A percentile compares a stretch with the other conserved stretches of the same genome.
phyloP scores from a whole-genome alignment of 2,797 vertebrate species.

The Carduelis carduelis region DNA sequence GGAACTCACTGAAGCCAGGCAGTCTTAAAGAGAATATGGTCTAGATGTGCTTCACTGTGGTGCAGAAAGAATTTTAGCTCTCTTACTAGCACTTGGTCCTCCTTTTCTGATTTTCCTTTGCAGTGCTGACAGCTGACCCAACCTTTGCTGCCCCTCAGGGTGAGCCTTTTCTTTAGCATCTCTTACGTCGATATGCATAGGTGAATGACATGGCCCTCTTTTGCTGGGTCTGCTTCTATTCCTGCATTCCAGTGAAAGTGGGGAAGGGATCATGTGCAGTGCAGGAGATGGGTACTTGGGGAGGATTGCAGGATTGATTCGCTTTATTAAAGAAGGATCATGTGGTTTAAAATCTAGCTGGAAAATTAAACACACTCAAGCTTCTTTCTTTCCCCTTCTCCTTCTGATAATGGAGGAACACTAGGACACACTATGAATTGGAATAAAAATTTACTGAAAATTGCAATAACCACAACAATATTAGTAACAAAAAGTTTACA shows the following conservation, averaged over 20 bases:
- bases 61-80: neutral
- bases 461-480: neutral
- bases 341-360: neutral
- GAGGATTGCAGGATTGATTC: neutral
- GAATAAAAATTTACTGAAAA: neutral
- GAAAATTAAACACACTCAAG: neutral
- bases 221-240: neutral
- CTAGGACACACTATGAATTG: neutral
- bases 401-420: neutral
- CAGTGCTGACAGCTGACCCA: neutral
- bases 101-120: neutral
- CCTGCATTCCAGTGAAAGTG: neutral
- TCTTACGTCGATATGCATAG: neutral
- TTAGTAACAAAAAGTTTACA: neutral
- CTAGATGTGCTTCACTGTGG: neutral
- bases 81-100: neutral
- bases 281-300: neutral
- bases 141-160: neutral
- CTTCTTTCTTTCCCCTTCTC: neutral
- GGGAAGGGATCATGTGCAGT: neutral
- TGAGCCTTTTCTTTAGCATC: neutral
- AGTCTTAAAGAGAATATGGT: neutral
- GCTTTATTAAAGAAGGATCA: neutral
- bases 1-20: neutral
- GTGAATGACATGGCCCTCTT: neutral